A percentile compares a stretch with the other conserved stretches of the same genome.
Evolutionary conservation across 2,797 vertebrate species (phyloP).

Genomic region (Uromys caudimaculatus): DNA sequence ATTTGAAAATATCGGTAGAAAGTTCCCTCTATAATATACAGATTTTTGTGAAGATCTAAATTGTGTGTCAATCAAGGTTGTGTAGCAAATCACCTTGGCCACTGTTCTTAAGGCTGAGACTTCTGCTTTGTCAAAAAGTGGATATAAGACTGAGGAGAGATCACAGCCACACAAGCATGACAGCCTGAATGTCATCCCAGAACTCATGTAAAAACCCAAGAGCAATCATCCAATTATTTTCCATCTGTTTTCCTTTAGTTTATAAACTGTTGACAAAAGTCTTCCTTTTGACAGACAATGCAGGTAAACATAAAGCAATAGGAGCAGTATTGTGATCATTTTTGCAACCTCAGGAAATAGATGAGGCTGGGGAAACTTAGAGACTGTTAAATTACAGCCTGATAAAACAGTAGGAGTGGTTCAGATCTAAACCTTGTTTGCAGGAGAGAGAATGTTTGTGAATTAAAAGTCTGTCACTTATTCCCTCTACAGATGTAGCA

Average conservation of each 20-base stretch:
- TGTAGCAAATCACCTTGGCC: slow-evolving; percentile 38
- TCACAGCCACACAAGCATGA: background rate
- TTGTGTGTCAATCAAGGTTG: slow-evolving; percentile 9
- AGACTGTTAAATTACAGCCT: slow-evolving; percentile 23
- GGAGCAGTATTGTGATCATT: background rate
- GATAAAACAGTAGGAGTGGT: background rate
- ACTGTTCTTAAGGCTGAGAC: slow-evolving; percentile 32
- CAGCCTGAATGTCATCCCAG: background rate
- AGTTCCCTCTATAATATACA: slow-evolving; percentile 30
- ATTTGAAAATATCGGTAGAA: slow-evolving; percentile 53
- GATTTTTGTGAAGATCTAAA: slow-evolving; percentile 32
- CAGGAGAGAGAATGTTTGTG: background rate
- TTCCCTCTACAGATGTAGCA: background rate
- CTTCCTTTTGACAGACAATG: background rate
- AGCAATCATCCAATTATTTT: background rate
- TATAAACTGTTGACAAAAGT: slow-evolving; percentile 36
- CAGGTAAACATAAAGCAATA: background rate
- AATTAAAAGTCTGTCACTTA: background rate
- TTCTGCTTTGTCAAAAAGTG: background rate
- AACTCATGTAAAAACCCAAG: background rate
- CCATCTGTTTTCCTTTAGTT: background rate
- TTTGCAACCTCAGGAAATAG: slow-evolving; percentile 10
- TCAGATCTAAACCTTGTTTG: background rate
- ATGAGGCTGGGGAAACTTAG: background rate
- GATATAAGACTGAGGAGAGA: background rate